Conservation (phyloP, 92 coral and sea anemone genomes). For the Parazoanthus darwini region DNA sequence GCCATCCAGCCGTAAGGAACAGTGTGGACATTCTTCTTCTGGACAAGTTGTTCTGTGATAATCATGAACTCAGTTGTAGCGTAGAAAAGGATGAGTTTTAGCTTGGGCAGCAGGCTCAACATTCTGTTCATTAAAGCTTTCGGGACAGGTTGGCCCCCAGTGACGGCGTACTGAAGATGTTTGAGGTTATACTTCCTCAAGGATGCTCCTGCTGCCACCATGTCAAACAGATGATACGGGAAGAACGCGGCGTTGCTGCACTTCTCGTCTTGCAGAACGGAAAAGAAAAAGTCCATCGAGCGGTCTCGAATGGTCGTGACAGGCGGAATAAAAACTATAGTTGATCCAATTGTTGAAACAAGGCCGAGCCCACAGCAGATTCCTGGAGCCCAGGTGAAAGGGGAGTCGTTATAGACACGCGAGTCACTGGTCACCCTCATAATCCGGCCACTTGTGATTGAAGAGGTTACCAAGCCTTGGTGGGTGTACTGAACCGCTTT, state of each 20-base stretch:
- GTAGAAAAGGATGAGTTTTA: slow-evolving; percentile 18
- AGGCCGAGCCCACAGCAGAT: slow-evolving; percentile 41
- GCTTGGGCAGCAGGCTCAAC: slow-evolving; percentile 39
- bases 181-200: slow-evolving; percentile 6
- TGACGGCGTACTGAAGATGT: slow-evolving; percentile 17
- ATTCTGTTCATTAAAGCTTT: slow-evolving; percentile 26
- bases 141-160: slow-evolving; percentile 47
- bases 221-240: slow-evolving; percentile 46
- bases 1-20: slow-evolving; percentile 48
- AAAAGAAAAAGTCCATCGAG: slow-evolving; percentile 32
- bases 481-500: slow-evolving; percentile 53
- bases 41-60: slow-evolving; percentile 35
- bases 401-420: slow-evolving; percentile 44
- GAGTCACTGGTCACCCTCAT: slow-evolving; percentile 36
- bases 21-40: slow-evolving; percentile 30
- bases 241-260: slow-evolving; percentile 55
- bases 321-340: slow-evolving; percentile 53
- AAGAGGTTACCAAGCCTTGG: slow-evolving; percentile 43
- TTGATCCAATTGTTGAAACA: slow-evolving; percentile 45
- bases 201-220: slow-evolving; percentile 14
- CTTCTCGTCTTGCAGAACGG: slow-evolving; percentile 46
- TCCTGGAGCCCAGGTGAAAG: slow-evolving; percentile 53
- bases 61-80: slow-evolving; percentile 50
- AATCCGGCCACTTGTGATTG: slow-evolving; percentile 36
- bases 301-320: slow-evolving; percentile 45